Conservation (phyloP, 2,888 invertebrate genomes). For the Liposcelis brunnea region DNA sequence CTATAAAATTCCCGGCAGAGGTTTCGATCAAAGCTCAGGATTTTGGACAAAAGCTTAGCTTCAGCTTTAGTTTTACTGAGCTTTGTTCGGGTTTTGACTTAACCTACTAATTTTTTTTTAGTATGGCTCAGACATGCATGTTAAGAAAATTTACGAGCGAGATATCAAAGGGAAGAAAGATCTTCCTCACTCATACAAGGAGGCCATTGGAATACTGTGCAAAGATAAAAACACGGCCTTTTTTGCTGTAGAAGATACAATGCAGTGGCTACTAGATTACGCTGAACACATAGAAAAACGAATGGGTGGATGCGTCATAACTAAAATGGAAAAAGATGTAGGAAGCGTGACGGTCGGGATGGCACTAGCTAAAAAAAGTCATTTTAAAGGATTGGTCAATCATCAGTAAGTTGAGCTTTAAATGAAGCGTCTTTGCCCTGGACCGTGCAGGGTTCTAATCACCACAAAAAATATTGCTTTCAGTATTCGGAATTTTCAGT, state of each 20-base stretch:
- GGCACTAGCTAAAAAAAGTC: not conserved
- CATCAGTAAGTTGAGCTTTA: not conserved
- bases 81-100: no score
- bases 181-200: not conserved
- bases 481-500: no score
- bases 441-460: no score
- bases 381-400: slow-evolving; percentile 6
- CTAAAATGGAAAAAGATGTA: not conserved
- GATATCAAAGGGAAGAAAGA: not conserved
- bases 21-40: no score
- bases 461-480: no score
- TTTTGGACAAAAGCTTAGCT: no score
- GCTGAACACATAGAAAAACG: not conserved
- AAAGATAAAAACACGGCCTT: not conserved
- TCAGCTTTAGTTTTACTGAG: no score
- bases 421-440: no score
- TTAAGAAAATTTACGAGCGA: not conserved
- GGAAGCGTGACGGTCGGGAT: slow-evolving; percentile 3
- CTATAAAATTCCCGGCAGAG: no score
- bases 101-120: not conserved
- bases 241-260: not conserved
- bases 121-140: not conserved
- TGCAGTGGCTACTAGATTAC: not conserved
- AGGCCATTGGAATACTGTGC: not conserved
- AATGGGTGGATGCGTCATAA: not conserved